phyloP scores from a whole-genome alignment of 2,888 invertebrate genomes.

The Venusia cambrica region DNA sequence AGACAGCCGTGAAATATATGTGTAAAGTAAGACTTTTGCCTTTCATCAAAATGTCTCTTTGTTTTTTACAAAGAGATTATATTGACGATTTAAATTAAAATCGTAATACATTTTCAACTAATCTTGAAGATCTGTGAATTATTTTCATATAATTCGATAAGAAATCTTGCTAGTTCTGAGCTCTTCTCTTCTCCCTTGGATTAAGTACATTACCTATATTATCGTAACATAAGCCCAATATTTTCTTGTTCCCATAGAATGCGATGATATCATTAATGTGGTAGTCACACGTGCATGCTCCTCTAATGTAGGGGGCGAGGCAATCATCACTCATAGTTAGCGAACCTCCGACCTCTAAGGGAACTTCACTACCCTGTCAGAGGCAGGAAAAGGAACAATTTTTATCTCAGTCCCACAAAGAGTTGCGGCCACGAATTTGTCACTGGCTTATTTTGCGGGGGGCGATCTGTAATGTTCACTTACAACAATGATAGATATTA shows the following conservation, averaged over 20 bases:
- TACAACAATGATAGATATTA: slow-evolving; percentile 61
- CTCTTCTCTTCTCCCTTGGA: no score
- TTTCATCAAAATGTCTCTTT: no score
- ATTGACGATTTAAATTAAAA: no score
- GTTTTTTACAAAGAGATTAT: no score
- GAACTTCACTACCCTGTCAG: slow-evolving; percentile 52
- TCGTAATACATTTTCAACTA: no score
- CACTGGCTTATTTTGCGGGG: slow-evolving; percentile 62
- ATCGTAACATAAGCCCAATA: slow-evolving; percentile 7
- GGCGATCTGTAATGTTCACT: slow-evolving; percentile 49
- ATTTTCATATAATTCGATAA: no score
- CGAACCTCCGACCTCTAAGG: slow-evolving; percentile 49
- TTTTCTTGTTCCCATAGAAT: slow-evolving; percentile 17
- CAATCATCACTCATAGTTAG: slow-evolving; percentile 75
- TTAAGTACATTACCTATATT: not conserved
- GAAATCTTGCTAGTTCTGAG: no score
- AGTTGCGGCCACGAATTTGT: slow-evolving; percentile 72
- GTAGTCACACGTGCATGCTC: slow-evolving; percentile 51
- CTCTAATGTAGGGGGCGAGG: slow-evolving; percentile 64
- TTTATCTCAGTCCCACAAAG: slow-evolving; percentile 72
- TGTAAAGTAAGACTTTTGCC: no score
- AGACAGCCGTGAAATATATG: no score
- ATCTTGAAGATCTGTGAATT: no score
- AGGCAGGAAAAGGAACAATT: slow-evolving; percentile 63
- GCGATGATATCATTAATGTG: slow-evolving; percentile 51